phyloP scores from a whole-genome alignment of 2,888 invertebrate species.

The Epirrhoe alternata region DNA sequence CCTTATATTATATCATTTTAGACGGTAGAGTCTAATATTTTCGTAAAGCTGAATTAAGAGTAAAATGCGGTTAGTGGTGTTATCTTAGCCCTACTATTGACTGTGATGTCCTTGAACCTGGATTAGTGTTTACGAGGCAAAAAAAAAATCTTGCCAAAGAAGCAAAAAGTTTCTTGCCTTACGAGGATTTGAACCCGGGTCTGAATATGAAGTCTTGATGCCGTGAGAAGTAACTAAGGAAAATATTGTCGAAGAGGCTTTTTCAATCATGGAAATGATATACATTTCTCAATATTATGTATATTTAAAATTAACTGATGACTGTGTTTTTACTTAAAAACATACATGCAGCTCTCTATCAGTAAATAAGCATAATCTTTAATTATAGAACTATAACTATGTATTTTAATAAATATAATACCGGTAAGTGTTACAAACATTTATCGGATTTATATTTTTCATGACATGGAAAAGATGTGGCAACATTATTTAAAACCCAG shows the following conservation, averaged over 20 bases:
- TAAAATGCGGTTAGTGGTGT: slow-evolving; percentile 46
- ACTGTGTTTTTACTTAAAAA: slow-evolving; percentile 41
- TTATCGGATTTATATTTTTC: too few relatives aligned
- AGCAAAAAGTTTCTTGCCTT: slow-evolving; percentile 12
- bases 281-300: neutral
- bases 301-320: slow-evolving; percentile 30
- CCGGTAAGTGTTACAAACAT: too few relatives aligned
- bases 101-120: slow-evolving; percentile 57
- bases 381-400: too few relatives aligned
- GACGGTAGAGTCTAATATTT: slow-evolving; percentile 16
- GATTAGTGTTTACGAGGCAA: slow-evolving; percentile 40
- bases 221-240: too few relatives aligned
- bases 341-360: slow-evolving; percentile 42
- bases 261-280: neutral
- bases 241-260: too few relatives aligned
- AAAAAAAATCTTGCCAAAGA: slow-evolving; percentile 33
- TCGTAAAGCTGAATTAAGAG: slow-evolving; percentile 29
- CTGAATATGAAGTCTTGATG: slow-evolving; percentile 4
- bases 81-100: slow-evolving; percentile 53
- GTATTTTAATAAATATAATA: neutral
- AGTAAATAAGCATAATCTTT: slow-evolving; percentile 23
- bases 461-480: too few relatives aligned
- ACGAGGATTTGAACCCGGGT: slow-evolving; percentile 7
- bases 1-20: slow-evolving; percentile 20
- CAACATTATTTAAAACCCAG: too few relatives aligned